Evolutionary conservation across 2,888 invertebrate genomes (phyloP), one percentile per base, ranked within the genome.

Genomic region (Mesorhabditis belari): DNA sequence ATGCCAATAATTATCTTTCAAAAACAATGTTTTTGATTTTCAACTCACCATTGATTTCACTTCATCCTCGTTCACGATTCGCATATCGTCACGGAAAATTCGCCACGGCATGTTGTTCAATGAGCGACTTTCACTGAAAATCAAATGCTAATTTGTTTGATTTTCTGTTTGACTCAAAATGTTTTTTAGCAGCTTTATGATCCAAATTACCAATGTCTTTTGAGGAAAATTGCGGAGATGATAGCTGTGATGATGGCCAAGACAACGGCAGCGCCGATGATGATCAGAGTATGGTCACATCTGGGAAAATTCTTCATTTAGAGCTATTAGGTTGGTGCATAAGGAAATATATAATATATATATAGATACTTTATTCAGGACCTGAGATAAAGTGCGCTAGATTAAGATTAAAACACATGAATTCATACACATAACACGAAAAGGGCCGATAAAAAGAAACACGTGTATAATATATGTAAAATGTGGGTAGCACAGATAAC

Each of bases 81-180:
- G 62, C 50, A 73, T 57, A 24, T 73, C 68, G 29, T 67, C 65
- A 6, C 69, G 61, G 49, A 58, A 62, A n/a, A 73, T 61, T 19
- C 71, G 53, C 73, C 73, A 73, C 6, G 71, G 69, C 70, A 68
- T 71, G 26, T 69, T 71, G 27, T 64, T 65, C 24, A 73, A 51
- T 12, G 69, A 62, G 1, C 60, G 58, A 4, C 58, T 65, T 27
- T 71, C 69, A 21, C 70, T 70, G 58, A 60, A 66, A 60, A 19
- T 25, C n/a, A n/a, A n/a, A n/a, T n/a, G n/a, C n/a, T n/a, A n/a
- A n/a, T n/a, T n/a, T n/a, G n/a, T n/a, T n/a, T n/a, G n/a, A n/a
- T n/a, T n/a, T n/a, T n/a, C n/a, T n/a, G n/a, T n/a, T n/a, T n/a
- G n/a, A n/a, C n/a, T n/a, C n/a, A n/a, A n/a, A n/a, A n/a, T n/a